These are phyloP conservation scores for Cantharis nigra DNA, from an alignment of 2,888 invertebrate genomes.

Conservation along the genomic window DNA sequence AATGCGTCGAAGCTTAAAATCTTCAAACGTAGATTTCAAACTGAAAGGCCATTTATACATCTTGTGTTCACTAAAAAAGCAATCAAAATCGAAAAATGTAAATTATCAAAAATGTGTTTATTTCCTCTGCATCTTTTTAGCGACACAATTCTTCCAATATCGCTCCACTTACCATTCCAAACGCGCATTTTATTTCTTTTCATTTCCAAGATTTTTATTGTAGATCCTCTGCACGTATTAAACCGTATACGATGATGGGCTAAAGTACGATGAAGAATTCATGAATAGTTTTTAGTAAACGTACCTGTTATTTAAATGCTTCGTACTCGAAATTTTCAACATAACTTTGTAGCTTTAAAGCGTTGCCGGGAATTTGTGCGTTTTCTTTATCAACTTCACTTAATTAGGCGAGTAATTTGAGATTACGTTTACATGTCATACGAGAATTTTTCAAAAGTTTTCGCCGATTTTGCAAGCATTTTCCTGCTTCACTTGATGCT, in stretches of 20 bases:
- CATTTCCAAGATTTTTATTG: constrained; percentile 32
- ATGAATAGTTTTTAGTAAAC: constrained; percentile 26
- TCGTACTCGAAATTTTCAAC: constrained; percentile 6
- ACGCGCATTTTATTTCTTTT: constrained; percentile 31
- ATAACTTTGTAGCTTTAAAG: constrained; percentile 6
- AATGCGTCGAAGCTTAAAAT: constrained; percentile 2
- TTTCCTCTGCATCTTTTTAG: constrained; percentile 10
- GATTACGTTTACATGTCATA: not conserved
- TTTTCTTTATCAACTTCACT: constrained; percentile 8
- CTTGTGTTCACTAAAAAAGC: not conserved
- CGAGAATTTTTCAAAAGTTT: not conserved
- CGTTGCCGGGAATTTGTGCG: constrained; percentile 4
- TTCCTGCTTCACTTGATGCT: not conserved
- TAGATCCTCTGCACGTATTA: constrained; percentile 34
- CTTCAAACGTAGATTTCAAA: constrained; percentile 7
- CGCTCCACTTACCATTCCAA: constrained; percentile 32
- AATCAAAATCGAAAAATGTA: not conserved
- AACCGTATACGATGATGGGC: constrained; percentile 34
- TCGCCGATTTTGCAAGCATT: not conserved
- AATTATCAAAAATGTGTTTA: not conserved
- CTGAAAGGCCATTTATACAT: constrained; percentile 1
- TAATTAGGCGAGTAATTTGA: not conserved
- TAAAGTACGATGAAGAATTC: constrained; percentile 26
- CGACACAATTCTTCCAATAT: constrained; percentile 25
- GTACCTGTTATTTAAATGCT: constrained; percentile 12